Base-by-base conservation (phyloP, 2,888 invertebrate species). In the Muschampia staudingeri region DNA sequence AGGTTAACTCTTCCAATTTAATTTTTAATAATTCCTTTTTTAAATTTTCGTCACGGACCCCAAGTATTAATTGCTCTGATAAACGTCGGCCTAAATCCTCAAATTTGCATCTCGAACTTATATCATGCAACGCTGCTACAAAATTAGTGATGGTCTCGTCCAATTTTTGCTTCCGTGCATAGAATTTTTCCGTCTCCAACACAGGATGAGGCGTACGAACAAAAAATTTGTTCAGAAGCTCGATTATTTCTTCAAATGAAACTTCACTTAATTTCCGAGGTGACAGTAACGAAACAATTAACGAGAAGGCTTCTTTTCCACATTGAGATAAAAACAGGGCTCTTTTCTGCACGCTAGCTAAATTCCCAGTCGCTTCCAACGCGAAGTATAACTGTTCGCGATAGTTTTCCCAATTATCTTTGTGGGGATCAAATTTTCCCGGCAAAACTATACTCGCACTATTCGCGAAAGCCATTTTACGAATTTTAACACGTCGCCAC, bases 271-370 rank as follows among this genome's bases (percentile, higher is more conserved):
- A 30, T 37, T 77, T 77, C 30, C 30, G 19, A 42, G 77, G 77
- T 77, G 69, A 69, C 34, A 77, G 40, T 5, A 77, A 48, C 14
- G 69, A 77, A 3, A 77, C 77, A 48, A 77, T 77, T 12, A 77
- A 77, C 44, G 77, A 48, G 48, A 77, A 77, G 2, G 77, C 69
- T 48, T 77, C 77, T 48, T 77, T 77, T 48, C 77, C 77, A 44
- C 77, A 77, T 14, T 77, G 77, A 69, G 67, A 77, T 37, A 77
- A 77, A 77, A 77, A 77, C 19, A 77, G 67, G 30, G 77, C 77
- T 30, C 77, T 42, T 77, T 77, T 77, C 30, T 77, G 77, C 30
- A n/a, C 69, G 67, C 69, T 69, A 48, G 2, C 16, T 48, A 77
- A 34, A 44, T 30, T 77, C n/a, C 77, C 77, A 9, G 69, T 16